These are phyloP conservation scores for Nettapus auritus DNA, from an alignment of 2,113 vertebrate species.

Conservation along the genomic window DNA sequence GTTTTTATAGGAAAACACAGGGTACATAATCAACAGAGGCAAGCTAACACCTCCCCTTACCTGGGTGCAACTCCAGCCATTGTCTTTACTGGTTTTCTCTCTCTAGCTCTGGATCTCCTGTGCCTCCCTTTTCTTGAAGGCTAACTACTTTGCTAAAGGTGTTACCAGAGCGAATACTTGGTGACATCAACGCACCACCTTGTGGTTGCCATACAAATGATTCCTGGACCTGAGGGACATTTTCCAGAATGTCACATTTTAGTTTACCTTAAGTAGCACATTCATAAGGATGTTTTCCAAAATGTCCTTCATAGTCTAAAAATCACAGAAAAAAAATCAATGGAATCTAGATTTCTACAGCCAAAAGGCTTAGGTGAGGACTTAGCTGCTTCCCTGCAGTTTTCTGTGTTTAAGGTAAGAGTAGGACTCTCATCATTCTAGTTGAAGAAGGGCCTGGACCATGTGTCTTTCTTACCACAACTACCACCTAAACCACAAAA, in stretches of 20 bases:
- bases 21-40: background rate
- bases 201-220: background rate
- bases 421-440: background rate
- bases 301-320: background rate
- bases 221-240: background rate
- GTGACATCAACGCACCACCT: background rate
- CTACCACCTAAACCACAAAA: background rate
- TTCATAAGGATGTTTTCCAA: background rate
- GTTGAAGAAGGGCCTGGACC: background rate
- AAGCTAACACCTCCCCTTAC: background rate
- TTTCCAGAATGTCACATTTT: background rate
- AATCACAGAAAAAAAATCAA: background rate
- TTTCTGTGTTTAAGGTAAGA: background rate
- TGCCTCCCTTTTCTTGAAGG: background rate
- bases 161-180: background rate
- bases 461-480: background rate
- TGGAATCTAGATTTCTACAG: background rate
- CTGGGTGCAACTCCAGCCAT: background rate
- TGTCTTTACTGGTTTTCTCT: background rate
- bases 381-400: background rate
- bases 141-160: background rate
- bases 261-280: background rate
- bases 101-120: background rate
- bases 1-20: background rate
- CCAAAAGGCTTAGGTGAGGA: background rate